Evolutionary conservation across 2,888 invertebrate species (phyloP), one percentile per base, ranked within the genome.

Genomic region (Panorpa germanica): DNA sequence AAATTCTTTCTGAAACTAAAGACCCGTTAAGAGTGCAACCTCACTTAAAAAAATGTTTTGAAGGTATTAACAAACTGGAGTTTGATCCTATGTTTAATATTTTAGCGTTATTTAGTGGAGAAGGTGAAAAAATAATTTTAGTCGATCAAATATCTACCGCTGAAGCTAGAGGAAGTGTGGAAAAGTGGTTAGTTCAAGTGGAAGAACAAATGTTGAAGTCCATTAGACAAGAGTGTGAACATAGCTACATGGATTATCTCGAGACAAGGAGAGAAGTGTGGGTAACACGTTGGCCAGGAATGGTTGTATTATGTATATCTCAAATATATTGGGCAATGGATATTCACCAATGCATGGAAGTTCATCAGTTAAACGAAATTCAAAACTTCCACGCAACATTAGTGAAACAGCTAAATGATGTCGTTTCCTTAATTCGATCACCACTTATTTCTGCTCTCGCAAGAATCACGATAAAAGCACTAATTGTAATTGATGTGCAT

Each of bases 401-500:
- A 3, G 45, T 45, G n/a, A 44, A 43, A 7, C 65, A 70, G 39
- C 47, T 70, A 11, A 53, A 51, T 9, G 57, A 59, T 11, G 60
- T 70, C 36, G 65, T 69, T 1, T 50, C 55, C 2, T 43, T 70
- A 35, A 61, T 74, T n/a, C 52, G 66, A 34, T 64, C 63, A 7
- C 61, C 60, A 12, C 51, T 59, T 32, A 53, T 70, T 13, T 55
- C 55, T 3, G 64, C 65, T 39, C 57, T 65, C 33, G 55, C 58
- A 37, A 55, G 75, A 21, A 70, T 67, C n/a, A 68, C 72, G 0
- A 53, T 76, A 2, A 70, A 69, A 28, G 69, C 75, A 1, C 47
- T 76, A 6, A 70, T 77, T 10, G 70, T 70, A 13, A 65, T 73
- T 33, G 73, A 76, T 49, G 74, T 76, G 3, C 76, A 77, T 41